These are phyloP conservation scores for Margaritifera margaritifera DNA, from an alignment of 2,888 invertebrate species.

Conservation along the genomic window DNA sequence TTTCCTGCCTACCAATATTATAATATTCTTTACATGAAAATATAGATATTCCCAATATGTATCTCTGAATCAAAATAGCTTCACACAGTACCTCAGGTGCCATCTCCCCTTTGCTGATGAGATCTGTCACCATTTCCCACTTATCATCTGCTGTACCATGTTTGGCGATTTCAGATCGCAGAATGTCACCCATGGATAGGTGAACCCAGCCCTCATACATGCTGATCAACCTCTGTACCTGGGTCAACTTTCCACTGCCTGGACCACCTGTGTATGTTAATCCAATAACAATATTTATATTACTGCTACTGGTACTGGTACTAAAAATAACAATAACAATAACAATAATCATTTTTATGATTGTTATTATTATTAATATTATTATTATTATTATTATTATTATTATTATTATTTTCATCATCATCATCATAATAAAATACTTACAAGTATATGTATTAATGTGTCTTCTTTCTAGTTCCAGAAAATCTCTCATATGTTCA, in stretches of 20 bases:
- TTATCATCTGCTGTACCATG: slow-evolving; percentile 64
- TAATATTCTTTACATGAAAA: too few relatives aligned
- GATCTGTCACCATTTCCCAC: slow-evolving; percentile 57
- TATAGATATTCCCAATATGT: not conserved
- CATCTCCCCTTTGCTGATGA: slow-evolving; percentile 65
- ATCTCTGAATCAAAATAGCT: not conserved
- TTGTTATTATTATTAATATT: too few relatives aligned
- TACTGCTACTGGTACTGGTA: not conserved
- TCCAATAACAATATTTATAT: not conserved
- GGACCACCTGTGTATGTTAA: slow-evolving; percentile 79
- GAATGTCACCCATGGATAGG: slow-evolving; percentile 69
- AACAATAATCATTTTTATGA: too few relatives aligned
- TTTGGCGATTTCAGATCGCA: slow-evolving; percentile 64
- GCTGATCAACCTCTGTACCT: slow-evolving; percentile 89
- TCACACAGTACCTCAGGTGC: slow-evolving; percentile 63
- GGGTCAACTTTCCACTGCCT: slow-evolving; percentile 94
- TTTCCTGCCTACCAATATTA: too few relatives aligned
- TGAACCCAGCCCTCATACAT: slow-evolving; percentile 67
- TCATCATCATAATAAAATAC: too few relatives aligned
- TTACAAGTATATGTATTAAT: too few relatives aligned
- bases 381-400: too few relatives aligned
- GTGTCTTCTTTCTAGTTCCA: too few relatives aligned
- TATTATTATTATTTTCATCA: too few relatives aligned
- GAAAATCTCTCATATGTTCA: too few relatives aligned
- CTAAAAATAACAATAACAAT: too few relatives aligned